Percentiles rank a stretch among this genome's conserved stretches.
These are phyloP conservation scores for Venturia canescens DNA, from an alignment of 1,140 invertebrate genomes.

Conservation along the genomic window DNA sequence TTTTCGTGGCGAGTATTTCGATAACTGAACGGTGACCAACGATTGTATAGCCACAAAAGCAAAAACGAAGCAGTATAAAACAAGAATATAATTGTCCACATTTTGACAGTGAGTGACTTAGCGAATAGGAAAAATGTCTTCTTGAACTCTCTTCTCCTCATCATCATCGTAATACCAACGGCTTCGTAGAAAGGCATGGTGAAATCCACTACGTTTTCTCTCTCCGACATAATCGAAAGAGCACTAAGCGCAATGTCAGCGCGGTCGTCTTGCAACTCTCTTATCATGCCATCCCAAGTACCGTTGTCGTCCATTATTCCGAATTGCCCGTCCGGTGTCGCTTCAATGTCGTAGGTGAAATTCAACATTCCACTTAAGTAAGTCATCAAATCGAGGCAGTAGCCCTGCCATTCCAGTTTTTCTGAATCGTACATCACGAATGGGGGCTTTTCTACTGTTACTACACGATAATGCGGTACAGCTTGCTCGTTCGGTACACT, in stretches of 20 bases:
- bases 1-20: constrained; percentile 97
- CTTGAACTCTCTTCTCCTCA: constrained; percentile 87
- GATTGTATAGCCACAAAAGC: constrained; percentile 96
- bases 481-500: no score
- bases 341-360: constrained; percentile 93
- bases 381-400: constrained; percentile 94
- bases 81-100: constrained; percentile 97
- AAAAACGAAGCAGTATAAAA: constrained; percentile 97
- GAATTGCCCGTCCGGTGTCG: constrained; percentile 87
- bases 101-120: constrained; percentile 95
- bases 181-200: constrained; percentile 97
- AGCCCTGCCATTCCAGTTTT: constrained; percentile 88
- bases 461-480: constrained; percentile 88
- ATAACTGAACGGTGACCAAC: constrained; percentile 97
- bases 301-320: constrained; percentile 91
- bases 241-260: constrained; percentile 94
- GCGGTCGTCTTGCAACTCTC: constrained; percentile 92
- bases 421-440: constrained; percentile 87
- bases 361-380: constrained; percentile 88
- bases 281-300: constrained; percentile 95
- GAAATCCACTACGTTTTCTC: constrained; percentile 95
- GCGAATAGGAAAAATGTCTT: constrained; percentile 98
- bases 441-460: constrained; percentile 89
- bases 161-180: constrained; percentile 95
- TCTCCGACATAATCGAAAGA: constrained; percentile 94